Base-by-base conservation (phyloP, 2,113 vertebrate genomes). In the Aythya baeri region DNA sequence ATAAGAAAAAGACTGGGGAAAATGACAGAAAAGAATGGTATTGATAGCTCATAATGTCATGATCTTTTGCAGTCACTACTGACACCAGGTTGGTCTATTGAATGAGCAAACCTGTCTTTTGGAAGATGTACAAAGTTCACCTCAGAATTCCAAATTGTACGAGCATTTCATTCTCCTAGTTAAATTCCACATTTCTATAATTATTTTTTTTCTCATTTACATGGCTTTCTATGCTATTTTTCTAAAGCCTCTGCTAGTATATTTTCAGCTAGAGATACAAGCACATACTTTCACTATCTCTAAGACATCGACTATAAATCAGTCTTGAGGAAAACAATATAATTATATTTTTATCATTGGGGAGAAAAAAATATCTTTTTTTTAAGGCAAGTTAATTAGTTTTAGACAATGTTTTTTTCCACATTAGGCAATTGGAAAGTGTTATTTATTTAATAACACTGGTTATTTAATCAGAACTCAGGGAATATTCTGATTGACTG, bases 241-340 rank as follows among this genome's bases (percentile, higher is more conserved):
- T 90, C 8, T 89, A 79, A 88, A 77, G 4, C 5, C 1, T 58
- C 82, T 36, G 14, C 11, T 50, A 14, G 7, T 31, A 16, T 58
- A 4, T 71, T 83, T 86, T 71, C 63, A 86, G 27, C 41, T 80
- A 36, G 21, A 55, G 11, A 44, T 17, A 61, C 3, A 52, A 52
- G 3, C 50, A 11, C 11, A 65, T 32, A 23, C 9, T 17, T 21
- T 57, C 0, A 0, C 3, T 66, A 23, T 73, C 9, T 80, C 43
- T 13, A 46, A 72, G 46, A 44, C 2, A 61, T 13, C 5, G 66
- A 9, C 3, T 82, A 10, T 58, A 95, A 86, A 14, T 67, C 36
- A 63, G 22, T 38, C 52, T 38, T 63, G 27, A 74, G 8, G 15
- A 72, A 83, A 75, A 67, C 1, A 61, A 43, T 22, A 27, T 23